Base-by-base conservation (phyloP, 2,888 invertebrate species). In the Scaptomyza cyrtandrae region DNA sequence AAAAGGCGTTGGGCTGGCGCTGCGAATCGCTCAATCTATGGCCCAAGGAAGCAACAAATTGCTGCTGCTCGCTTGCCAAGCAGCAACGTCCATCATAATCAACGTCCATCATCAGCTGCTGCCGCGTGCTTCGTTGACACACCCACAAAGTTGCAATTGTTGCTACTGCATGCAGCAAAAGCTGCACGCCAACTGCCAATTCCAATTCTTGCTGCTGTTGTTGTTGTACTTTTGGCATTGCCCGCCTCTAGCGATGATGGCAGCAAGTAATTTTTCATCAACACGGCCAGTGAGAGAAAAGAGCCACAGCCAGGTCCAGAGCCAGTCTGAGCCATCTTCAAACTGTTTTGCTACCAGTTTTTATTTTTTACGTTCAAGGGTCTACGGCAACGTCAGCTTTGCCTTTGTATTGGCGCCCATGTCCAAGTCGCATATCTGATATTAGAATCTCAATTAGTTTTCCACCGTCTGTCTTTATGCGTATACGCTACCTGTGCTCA, bases 391-490 rank as follows among this genome's bases (percentile, higher is more conserved):
- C 44, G 9, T 14, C 39, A 39, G 9, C 6, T 9, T 65, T 44
- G 62, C 70, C 61, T 64, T 68, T 66, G 59, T 57, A 71, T 70
- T 61, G 57, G 83, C 80, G 67, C 80, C 73, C 86, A 88, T 86
- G 83, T 83, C 63, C 66, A 62, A 49, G 66, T 64, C 53, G 58
- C 77, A 41, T 86, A 86, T 86, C 85, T 86, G 78, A 86, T 88
- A 86, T 88, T 86, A 88, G 87, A 86, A 86, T 86, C 85, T 86
- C 89, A 88, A 86, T 84, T 88, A 88, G 88, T 86, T 88, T 86
- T 86, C 57, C 85, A 72, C 74, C 68, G 78, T 69, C 74, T 72
- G 78, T 69, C 74, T 72, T 78, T 80, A 72, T 76, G 86, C 81
- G 79, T 86, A 64, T 50, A 52, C 43, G 44, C 35, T 35, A 3